Conservation (phyloP, 2,113 vertebrate genomes). For the Sapayoa aenigma region DNA sequence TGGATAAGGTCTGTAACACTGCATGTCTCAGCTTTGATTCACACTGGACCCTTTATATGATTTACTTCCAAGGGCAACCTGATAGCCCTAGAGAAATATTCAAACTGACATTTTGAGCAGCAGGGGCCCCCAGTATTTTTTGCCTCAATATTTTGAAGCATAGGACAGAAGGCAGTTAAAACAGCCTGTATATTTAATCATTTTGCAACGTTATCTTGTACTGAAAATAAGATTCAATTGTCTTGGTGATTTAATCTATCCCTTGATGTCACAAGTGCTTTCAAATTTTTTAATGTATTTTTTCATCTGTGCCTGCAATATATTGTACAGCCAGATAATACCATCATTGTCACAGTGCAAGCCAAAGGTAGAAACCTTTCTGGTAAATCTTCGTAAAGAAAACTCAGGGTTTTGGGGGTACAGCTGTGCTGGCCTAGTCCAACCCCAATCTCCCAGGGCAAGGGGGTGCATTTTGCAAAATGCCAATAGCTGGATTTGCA, state of each 20-base stretch:
- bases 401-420: not conserved
- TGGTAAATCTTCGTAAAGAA: not conserved
- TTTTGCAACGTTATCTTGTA: not conserved
- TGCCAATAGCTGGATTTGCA: not conserved
- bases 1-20: not conserved
- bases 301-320: not conserved
- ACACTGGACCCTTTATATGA: not conserved
- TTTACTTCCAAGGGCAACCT: not conserved
- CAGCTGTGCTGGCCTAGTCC: not conserved
- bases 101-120: not conserved
- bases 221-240: not conserved
- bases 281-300: slow-evolving; percentile 9
- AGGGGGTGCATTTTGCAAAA: not conserved
- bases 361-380: not conserved
- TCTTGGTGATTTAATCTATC: not conserved
- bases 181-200: not conserved
- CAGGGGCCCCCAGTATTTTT: not conserved
- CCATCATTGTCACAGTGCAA: not conserved
- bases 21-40: not conserved
- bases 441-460: not conserved
- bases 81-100: not conserved
- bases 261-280: slow-evolving; percentile 6
- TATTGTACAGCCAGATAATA: not conserved
- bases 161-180: not conserved
- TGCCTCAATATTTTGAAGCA: not conserved